Percentiles rank a stretch among this genome's conserved stretches.
These are phyloP conservation scores for Loriculus beryllinus DNA, from an alignment of 2,797 vertebrate genomes.

Conservation along the genomic window DNA sequence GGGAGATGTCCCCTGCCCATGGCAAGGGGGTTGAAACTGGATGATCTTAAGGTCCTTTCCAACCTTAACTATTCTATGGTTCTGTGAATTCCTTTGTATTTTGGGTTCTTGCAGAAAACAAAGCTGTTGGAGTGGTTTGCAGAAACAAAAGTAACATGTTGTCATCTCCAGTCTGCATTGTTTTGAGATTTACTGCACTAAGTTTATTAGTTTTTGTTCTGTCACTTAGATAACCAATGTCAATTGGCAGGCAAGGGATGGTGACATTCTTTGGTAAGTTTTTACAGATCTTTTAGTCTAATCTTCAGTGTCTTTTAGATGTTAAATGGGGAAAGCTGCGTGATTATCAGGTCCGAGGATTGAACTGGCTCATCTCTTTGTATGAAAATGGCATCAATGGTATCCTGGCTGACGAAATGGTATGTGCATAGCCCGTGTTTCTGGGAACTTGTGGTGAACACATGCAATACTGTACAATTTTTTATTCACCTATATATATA, in stretches of 20 bases:
- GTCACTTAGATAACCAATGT: not conserved
- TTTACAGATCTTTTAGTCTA: not conserved
- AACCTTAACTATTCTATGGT: no score
- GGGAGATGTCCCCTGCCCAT: no score
- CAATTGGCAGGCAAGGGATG: not conserved
- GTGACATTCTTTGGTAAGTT: not conserved
- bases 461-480: not conserved
- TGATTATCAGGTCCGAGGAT: slow-evolving; percentile 94
- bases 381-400: slow-evolving; percentile 99
- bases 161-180: not conserved
- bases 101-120: not conserved
- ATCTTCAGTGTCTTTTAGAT: slow-evolving; percentile 74
- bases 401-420: slow-evolving; percentile 98
- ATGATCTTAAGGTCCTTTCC: no score
- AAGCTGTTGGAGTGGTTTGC: not conserved
- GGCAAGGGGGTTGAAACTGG: no score
- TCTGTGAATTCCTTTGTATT: not conserved
- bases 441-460: not conserved
- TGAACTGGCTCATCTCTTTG: slow-evolving; percentile 98
- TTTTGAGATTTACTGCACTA: not conserved
- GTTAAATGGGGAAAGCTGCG: slow-evolving; percentile 93
- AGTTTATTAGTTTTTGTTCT: not conserved
- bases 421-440: slow-evolving; percentile 52
- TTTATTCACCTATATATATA: not conserved
- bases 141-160: not conserved